Base-by-base conservation (phyloP, 1,140 invertebrate genomes). In the Pinna nobilis region DNA sequence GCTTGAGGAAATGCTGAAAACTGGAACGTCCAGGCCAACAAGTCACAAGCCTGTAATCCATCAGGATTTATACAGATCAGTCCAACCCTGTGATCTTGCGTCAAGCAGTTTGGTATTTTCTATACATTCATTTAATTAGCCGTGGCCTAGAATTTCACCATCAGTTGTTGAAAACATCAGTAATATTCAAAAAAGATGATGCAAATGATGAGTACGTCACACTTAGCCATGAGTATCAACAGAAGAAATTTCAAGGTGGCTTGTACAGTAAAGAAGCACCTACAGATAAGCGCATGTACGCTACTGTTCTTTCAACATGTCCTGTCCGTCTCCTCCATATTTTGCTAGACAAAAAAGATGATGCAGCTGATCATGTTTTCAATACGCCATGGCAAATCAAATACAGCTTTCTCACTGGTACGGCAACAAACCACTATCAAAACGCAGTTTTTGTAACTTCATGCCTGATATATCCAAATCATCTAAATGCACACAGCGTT, bases 181-280 rank as follows among this genome's bases (percentile, higher is more conserved):
- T 74, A 44, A 20, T 51, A 7, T 64, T 64, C 28, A 41, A 55
- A 41, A 50, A 13, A 4, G 71, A 68, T 50, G 63, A 49, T 1
- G 28, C 51, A 30, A 57, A 57, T 39, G 20, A 23, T 25, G 55
- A 74, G 39, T 74, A 39, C 53, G 55, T 67, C 0, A 37, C 23
- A 2, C 30, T 74, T 0, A 50, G 44, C 5, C 63, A 73, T 30
- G 71, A 74, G 51, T 61, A 20, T 20, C 37, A 51, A 25, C 30
- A 67, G 23, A 74, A 74, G 61, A 74, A 51, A 15, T 50, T 51
- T 11, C 71, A 74, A 30, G 71, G 57, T 28, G 64, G 64, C 3
- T 18, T 74, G 13, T 2, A 18, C 9, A 51, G 9, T 18, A 47
- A 74, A 28, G 35, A 61, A n/a, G 44, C 44, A 1, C 53, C 25